phyloP scores from a whole-genome alignment of 2,113 vertebrate genomes.

The Bungarus multicinctus region DNA sequence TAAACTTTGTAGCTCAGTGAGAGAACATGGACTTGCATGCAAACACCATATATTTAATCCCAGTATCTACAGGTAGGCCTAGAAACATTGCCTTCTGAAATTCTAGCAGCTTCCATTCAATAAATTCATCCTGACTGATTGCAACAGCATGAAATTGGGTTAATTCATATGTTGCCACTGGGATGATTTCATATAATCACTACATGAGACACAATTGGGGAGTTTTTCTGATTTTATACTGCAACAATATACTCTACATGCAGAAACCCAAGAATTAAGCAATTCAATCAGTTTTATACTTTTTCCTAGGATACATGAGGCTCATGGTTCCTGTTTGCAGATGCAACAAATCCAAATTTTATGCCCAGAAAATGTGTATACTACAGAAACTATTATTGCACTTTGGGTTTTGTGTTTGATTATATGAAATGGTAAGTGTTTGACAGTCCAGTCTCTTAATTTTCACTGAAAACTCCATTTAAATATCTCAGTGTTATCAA shows the following conservation, averaged over 20 bases:
- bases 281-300: not conserved
- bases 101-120: not conserved
- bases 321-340: not conserved
- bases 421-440: not conserved
- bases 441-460: slow-evolving; percentile 29
- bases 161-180: not conserved
- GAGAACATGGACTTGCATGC: not conserved
- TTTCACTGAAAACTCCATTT: slow-evolving; percentile 32
- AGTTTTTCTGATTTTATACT: not conserved
- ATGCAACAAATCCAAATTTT: not conserved
- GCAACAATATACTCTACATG: not conserved
- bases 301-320: not conserved
- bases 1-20: not conserved
- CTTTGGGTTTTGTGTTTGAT: not conserved
- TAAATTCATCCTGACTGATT: not conserved
- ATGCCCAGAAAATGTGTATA: not conserved
- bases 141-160: not conserved
- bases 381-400: not conserved
- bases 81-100: not conserved
- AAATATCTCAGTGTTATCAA: not conserved
- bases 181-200: not conserved
- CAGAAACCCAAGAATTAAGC: not conserved
- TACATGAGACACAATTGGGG: not conserved
- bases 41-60: not conserved
- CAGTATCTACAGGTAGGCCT: not conserved